A percentile compares a stretch with the other conserved stretches of the same genome.
These are phyloP conservation scores for Escarpia spicata DNA, from an alignment of 2,888 invertebrate species.

Conservation along the genomic window DNA sequence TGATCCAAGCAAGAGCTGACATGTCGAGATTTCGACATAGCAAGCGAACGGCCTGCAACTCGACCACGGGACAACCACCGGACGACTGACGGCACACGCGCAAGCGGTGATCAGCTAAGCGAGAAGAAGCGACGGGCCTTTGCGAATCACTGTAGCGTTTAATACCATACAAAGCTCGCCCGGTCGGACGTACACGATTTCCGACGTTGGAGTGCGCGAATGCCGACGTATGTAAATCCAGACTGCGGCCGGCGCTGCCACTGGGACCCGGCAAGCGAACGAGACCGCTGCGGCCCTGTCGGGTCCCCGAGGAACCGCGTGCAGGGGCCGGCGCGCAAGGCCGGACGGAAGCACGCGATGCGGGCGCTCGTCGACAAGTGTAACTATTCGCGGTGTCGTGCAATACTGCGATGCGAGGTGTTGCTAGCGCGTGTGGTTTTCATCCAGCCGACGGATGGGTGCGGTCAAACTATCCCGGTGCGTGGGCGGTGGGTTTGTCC, in stretches of 20 bases:
- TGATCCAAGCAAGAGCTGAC: not conserved
- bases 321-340: not conserved
- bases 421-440: not conserved
- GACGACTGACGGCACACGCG: not conserved
- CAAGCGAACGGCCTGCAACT: conserved; percentile 4
- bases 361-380: not conserved
- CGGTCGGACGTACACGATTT: not conserved
- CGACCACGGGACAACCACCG: not conserved
- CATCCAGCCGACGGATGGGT: too few relatives aligned
- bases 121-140: not conserved
- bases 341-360: not conserved
- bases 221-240: conserved; percentile 13
- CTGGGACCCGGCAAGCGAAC: not conserved
- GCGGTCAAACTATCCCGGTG: not conserved
- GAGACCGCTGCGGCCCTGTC: not conserved
- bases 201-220: not conserved
- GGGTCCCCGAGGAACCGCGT: not conserved
- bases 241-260: not conserved
- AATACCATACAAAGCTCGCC: not conserved
- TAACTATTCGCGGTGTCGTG: not conserved
- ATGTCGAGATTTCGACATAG: conserved; percentile 16
- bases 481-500: not conserved
- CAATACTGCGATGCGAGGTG: not conserved
- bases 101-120: not conserved
- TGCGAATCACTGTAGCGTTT: conserved; percentile 1